Percentiles rank a stretch among this genome's conserved stretches.
These are phyloP conservation scores for Hylia prasina DNA, from an alignment of 2,113 vertebrate species.

Conservation along the genomic window DNA sequence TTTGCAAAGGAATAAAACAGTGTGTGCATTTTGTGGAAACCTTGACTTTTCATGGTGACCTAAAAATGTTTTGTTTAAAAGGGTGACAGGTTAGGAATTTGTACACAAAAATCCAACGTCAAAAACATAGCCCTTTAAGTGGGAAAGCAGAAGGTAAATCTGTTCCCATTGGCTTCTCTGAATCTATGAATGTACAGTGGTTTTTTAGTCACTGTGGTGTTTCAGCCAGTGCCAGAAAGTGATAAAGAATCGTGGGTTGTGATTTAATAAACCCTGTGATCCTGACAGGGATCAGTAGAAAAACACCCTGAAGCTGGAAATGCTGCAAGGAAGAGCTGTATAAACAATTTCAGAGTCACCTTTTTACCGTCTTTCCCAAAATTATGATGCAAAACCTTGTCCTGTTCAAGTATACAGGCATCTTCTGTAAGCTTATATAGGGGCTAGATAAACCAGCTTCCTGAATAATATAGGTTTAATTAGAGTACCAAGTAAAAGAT, in stretches of 20 bases:
- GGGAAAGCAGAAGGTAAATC: not conserved
- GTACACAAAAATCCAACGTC: not conserved
- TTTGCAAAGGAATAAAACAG: not conserved
- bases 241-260: not conserved
- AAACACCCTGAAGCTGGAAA: not conserved
- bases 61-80: not conserved
- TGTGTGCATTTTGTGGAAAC: not conserved
- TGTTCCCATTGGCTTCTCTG: not conserved
- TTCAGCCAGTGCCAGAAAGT: not conserved
- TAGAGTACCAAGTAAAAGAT: not conserved
- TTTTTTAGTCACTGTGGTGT: not conserved
- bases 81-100: not conserved
- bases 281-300: not conserved
- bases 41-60: not conserved
- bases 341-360: not conserved
- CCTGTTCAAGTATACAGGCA: not conserved
- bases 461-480: not conserved
- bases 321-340: not conserved
- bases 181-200: not conserved
- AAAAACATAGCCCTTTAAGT: not conserved
- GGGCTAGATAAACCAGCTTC: not conserved
- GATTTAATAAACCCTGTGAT: constrained; percentile 1
- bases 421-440: not conserved
- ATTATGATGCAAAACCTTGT: not conserved
- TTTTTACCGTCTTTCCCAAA: not conserved